Percentiles rank a stretch among this genome's conserved stretches.
Conservation (phyloP, 2,113 vertebrate species). For the Podiceps cristatus region DNA sequence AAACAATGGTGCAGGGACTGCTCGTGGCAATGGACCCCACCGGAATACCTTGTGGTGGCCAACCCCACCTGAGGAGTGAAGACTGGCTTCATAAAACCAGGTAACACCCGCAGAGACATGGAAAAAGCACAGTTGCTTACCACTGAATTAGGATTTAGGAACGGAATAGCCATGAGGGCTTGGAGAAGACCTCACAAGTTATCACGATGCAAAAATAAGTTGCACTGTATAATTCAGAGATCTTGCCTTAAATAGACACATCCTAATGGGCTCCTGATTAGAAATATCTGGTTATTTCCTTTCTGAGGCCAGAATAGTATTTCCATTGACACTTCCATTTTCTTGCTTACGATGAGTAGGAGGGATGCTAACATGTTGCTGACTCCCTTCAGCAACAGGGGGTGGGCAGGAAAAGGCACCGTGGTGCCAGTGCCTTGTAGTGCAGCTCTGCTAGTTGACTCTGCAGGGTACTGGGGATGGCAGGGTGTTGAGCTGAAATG, state of each 20-base stretch:
- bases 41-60: background rate
- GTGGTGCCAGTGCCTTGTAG: fast-evolving
- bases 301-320: background rate
- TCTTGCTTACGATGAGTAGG: background rate
- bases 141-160: background rate
- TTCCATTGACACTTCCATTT: background rate
- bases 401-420: background rate
- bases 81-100: background rate
- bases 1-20: background rate
- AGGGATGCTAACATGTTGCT: background rate
- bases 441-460: background rate
- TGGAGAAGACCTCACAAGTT: fast-evolving
- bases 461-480: background rate
- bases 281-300: background rate
- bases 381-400: background rate
- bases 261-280: background rate
- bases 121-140: background rate
- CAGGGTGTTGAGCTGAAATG: background rate
- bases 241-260: background rate
- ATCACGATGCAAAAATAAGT: fast-evolving
- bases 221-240: background rate
- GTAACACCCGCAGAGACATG: background rate
- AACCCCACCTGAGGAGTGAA: background rate
- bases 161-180: background rate
- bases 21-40: background rate